Percentiles rank a stretch among this genome's conserved stretches.
Evolutionary conservation across 2,113 vertebrate genomes (phyloP).

Genomic region (Calyptomena viridis): DNA sequence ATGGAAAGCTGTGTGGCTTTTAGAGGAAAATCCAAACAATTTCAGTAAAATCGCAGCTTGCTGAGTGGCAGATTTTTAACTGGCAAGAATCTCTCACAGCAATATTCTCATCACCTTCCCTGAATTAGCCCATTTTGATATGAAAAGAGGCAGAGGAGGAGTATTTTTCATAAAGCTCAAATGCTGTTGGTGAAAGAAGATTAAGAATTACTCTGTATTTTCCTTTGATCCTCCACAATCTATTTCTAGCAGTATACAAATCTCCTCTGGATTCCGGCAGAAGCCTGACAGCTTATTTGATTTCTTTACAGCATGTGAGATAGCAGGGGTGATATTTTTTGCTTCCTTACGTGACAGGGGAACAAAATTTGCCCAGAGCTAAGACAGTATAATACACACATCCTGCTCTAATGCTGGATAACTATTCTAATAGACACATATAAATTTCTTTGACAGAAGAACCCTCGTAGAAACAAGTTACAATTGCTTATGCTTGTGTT

Average conservation of each 20-base stretch:
- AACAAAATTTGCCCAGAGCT: neutral
- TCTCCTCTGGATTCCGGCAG: neutral
- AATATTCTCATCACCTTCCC: neutral
- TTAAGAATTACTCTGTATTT: neutral
- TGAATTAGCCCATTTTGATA: neutral
- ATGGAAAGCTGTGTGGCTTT: neutral
- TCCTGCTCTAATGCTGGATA: neutral
- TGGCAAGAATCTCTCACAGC: neutral
- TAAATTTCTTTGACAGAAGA: neutral
- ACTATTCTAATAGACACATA: neutral
- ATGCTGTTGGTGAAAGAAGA: neutral
- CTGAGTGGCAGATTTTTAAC: neutral
- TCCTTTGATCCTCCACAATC: slow-evolving; percentile 8
- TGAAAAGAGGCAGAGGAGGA: neutral
- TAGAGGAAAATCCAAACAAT: neutral
- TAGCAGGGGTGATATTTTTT: neutral
- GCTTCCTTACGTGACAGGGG: neutral
- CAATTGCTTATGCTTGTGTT: neutral
- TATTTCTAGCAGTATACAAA: neutral
- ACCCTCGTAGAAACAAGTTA: neutral
- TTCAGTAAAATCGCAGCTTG: neutral
- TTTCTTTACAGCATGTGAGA: neutral
- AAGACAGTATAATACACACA: neutral
- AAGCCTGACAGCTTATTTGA: neutral
- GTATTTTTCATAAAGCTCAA: neutral